Base-by-base conservation (phyloP, 23 tunicate species). In the Diplosoma virens region DNA sequence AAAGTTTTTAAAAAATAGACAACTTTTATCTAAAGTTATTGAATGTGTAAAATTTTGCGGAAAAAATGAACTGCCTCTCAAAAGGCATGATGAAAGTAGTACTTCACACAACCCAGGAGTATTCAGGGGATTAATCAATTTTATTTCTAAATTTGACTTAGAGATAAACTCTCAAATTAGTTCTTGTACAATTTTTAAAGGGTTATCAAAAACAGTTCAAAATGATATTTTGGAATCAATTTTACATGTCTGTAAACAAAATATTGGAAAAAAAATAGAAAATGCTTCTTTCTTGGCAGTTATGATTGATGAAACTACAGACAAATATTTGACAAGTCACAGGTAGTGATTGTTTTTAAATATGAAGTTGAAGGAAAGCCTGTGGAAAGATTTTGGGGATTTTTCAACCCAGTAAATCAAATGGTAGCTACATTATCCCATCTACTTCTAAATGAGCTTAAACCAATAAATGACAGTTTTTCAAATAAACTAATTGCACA, bases 241-340 rank as follows among this genome's bases (percentile, higher is more conserved):
- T 36, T 25, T 67, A 9, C 50, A 67, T 34, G 25, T 67, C 36
- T 67, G 74, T 26, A 36, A 33, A 14, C 34, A 47, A 16, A 16
- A 24, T 5, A 72, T 72, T 9, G 35, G 14, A 29, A 9, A 26
- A 22, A 33, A 72, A 48, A 24, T 72, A 11, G 6, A 72, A 72
- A 3, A 11, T 29, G 37, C 64, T 28, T 14, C 31, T 1, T 74
- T 74, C 31, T 9, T 74, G 2, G 79, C 66, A 27, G 25, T 53
- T 2, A 74, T 74, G 79, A 55, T 46, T 29, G 79, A 74, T 74
- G 66, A 74, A 31, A 74, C 79, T 2, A 74, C 79, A 74, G 79
- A 74, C 54, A n/a, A n/a, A 33, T 74, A 29, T 53, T 46, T 30
- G 79, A 74, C 17, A 48, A 32, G n/a, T 52, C 79, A 1, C 64